A percentile compares a stretch with the other conserved stretches of the same genome.
Conservation (phyloP, 1,140 invertebrate species). For the Brachionus rubens region DNA sequence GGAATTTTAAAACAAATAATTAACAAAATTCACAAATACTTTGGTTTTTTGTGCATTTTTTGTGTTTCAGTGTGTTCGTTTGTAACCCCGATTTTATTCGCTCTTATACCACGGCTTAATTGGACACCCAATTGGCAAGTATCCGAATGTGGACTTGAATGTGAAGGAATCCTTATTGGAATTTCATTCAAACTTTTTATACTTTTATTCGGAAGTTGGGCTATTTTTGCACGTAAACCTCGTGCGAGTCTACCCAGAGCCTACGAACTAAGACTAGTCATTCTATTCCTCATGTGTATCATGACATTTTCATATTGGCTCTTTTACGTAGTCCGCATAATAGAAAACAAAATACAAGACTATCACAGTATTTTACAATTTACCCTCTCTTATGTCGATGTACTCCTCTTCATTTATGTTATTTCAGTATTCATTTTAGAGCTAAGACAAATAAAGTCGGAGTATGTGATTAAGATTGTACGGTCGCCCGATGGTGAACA, state of each 20-base stretch:
- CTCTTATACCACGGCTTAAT: slow-evolving; percentile 74
- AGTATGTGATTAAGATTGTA: slow-evolving; percentile 83
- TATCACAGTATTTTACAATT: slow-evolving; percentile 75
- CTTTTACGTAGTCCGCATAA: slow-evolving; percentile 86
- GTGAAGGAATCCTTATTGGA: slow-evolving; percentile 81
- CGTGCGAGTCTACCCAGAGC: slow-evolving; percentile 81
- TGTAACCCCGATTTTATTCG: slow-evolving; percentile 86
- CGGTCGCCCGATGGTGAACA: slow-evolving; percentile 84
- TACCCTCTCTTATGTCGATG: slow-evolving; percentile 82
- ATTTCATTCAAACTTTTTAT: slow-evolving; percentile 86
- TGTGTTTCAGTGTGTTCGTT: slow-evolving; percentile 71
- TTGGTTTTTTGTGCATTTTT: slow-evolving; percentile 27
- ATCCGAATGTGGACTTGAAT: slow-evolving; percentile 73
- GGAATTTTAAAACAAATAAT: slow-evolving; percentile 5
- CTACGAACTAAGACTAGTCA: slow-evolving; percentile 81
- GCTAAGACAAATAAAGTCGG: slow-evolving; percentile 80
- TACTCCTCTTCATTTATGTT: slow-evolving; percentile 89
- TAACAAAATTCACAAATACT: slow-evolving; percentile 35
- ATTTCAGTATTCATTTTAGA: slow-evolving; percentile 86
- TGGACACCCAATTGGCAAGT: slow-evolving; percentile 48
- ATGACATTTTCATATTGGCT: slow-evolving; percentile 94
- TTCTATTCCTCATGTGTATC: slow-evolving; percentile 79
- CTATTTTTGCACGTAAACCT: slow-evolving; percentile 64
- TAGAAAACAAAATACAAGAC: slow-evolving; percentile 57
- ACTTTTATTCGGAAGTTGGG: slow-evolving; percentile 83